Conservation (phyloP, 2,888 invertebrate genomes). For the Strigamia maritima region DNA sequence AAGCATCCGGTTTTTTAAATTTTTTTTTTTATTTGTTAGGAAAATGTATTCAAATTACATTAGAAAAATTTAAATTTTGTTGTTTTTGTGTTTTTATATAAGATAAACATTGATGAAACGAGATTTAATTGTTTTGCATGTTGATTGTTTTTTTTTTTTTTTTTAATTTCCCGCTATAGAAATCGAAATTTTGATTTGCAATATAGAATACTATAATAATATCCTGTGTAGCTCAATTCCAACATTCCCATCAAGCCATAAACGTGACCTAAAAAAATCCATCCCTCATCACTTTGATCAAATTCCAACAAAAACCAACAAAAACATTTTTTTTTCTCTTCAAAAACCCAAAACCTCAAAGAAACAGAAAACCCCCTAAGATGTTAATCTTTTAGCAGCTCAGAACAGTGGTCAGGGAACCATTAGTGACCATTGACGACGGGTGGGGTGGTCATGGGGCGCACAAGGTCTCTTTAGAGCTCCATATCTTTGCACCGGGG, state of each 20-base stretch:
- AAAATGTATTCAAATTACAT: too few relatives aligned
- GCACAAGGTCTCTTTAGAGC: conserved; percentile 25
- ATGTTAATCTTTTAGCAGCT: conserved; percentile 34
- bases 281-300: conserved; percentile 12
- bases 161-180: too few relatives aligned
- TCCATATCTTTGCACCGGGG: conserved; percentile 29
- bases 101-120: too few relatives aligned
- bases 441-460: conserved; percentile 24
- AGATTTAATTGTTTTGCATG: too few relatives aligned
- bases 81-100: too few relatives aligned
- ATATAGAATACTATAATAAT: background rate
- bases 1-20: background rate
- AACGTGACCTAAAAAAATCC: background rate
- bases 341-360: conserved; percentile 24
- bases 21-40: too few relatives aligned
- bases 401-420: conserved; percentile 30
- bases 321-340: background rate
- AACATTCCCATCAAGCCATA: background rate
- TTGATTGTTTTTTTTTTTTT: too few relatives aligned
- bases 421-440: conserved; percentile 27
- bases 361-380: conserved; percentile 18
- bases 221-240: background rate
- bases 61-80: too few relatives aligned
- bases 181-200: too few relatives aligned
- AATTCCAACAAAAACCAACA: conserved; percentile 22